These are phyloP conservation scores for Nycticorax nycticorax DNA, from an alignment of 2,113 vertebrate genomes.

Conservation along the genomic window DNA sequence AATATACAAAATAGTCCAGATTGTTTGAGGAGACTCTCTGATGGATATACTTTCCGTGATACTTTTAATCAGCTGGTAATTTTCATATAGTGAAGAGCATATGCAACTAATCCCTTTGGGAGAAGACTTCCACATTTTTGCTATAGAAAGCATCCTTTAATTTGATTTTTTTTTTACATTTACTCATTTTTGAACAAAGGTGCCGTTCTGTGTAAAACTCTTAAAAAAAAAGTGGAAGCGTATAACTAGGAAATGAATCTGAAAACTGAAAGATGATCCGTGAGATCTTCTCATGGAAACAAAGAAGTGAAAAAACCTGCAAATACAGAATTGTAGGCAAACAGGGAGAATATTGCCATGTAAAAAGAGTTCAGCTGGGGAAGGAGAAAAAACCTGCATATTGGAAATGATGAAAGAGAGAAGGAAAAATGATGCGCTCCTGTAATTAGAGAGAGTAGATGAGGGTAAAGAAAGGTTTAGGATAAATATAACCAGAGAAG, in stretches of 20 bases:
- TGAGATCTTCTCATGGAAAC: not conserved
- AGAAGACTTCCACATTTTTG: not conserved
- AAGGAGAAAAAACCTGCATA: not conserved
- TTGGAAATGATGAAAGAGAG: not conserved
- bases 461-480: not conserved
- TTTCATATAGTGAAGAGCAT: not conserved
- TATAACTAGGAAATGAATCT: not conserved
- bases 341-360: fast-evolving
- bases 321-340: not conserved
- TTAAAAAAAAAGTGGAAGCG: not conserved
- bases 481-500: not conserved
- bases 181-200: not conserved
- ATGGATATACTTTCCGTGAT: not conserved
- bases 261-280: not conserved
- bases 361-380: not conserved
- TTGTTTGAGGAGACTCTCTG: not conserved
- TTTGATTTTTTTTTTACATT: not conserved
- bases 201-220: not conserved
- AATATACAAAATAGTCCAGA: not conserved
- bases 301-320: not conserved
- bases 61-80: not conserved
- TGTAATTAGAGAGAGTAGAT: not conserved
- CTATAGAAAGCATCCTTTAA: not conserved
- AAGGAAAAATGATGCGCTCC: not conserved
- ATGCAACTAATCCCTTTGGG: not conserved